Evolutionary conservation across 2,888 invertebrate genomes (phyloP).

Genomic region (Steinernema carpocapsae): DNA sequence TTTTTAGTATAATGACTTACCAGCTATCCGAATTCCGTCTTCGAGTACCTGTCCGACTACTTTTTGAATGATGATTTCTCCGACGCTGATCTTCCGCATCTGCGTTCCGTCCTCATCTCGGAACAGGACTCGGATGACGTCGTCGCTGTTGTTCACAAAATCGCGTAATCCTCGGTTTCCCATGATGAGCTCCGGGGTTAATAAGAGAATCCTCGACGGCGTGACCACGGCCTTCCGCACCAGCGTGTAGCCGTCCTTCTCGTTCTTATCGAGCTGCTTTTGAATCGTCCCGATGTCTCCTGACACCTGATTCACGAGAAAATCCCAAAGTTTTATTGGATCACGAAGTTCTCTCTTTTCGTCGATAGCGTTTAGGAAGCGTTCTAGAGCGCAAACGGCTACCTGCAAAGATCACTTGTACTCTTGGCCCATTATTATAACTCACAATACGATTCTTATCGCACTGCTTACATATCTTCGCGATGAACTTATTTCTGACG

Average conservation of each 20-base stretch:
- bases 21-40: slow-evolving; percentile 56
- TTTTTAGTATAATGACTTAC: slow-evolving; percentile 39
- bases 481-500: slow-evolving; percentile 41
- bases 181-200: slow-evolving; percentile 68
- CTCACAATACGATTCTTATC: slow-evolving; percentile 38
- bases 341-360: slow-evolving; percentile 2
- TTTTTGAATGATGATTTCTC: slow-evolving; percentile 46
- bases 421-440: not conserved
- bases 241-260: slow-evolving; percentile 48
- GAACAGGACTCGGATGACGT: slow-evolving; percentile 60
- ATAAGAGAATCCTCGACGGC: slow-evolving; percentile 62
- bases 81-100: slow-evolving; percentile 52
- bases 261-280: slow-evolving; percentile 39
- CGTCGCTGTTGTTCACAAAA: slow-evolving; percentile 53
- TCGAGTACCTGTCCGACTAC: slow-evolving; percentile 51
- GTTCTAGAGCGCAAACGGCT: slow-evolving; percentile 23
- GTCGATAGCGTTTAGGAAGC: slow-evolving; percentile 30
- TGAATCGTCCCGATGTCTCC: not conserved
- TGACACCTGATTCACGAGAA: not conserved
- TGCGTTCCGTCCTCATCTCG: slow-evolving; percentile 52
- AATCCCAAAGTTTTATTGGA: not conserved
- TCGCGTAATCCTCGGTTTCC: slow-evolving; percentile 65
- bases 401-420: slow-evolving; percentile 10
- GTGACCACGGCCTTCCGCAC: slow-evolving; percentile 61
- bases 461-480: slow-evolving; percentile 37